phyloP scores from a whole-genome alignment of 2,888 invertebrate species.

The Andrena chrysosceles region DNA sequence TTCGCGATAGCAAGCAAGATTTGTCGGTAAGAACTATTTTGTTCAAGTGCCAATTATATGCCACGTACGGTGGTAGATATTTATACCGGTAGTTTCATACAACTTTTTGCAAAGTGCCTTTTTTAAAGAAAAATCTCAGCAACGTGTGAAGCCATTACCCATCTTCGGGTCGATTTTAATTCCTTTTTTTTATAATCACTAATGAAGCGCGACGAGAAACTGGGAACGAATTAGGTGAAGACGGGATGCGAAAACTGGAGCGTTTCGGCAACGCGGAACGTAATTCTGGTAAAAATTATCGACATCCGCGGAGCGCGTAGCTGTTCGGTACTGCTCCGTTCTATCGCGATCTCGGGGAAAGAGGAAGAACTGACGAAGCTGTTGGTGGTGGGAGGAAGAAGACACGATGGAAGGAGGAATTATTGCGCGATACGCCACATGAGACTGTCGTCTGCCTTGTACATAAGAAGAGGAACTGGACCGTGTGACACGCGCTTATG shows the following conservation, averaged over 20 bases:
- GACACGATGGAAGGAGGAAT: constrained; percentile 59
- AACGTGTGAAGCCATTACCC: not conserved
- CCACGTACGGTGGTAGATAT: not conserved
- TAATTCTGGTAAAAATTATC: constrained; percentile 21
- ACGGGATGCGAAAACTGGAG: not conserved
- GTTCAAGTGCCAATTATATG: no score
- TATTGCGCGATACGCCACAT: constrained; percentile 72
- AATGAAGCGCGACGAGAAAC: not conserved
- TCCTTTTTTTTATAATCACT: not conserved
- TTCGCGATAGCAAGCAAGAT: not conserved
- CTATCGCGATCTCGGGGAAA: constrained; percentile 33
- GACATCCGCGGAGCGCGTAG: constrained; percentile 27
- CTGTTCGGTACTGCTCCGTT: constrained; percentile 42
- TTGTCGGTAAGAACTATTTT: not conserved
- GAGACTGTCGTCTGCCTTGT: constrained; percentile 74
- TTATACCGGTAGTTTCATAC: constrained; percentile 4
- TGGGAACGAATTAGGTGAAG: not conserved
- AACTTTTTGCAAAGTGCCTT: not conserved
- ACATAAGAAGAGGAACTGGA: constrained; percentile 73
- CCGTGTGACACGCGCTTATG: constrained; percentile 71
- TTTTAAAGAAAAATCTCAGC: not conserved
- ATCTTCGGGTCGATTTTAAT: not conserved
- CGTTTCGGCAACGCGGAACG: not conserved
- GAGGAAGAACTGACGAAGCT: constrained; percentile 44
- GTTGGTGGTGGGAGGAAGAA: constrained; percentile 23